Base-by-base conservation (phyloP, 2,888 invertebrate genomes). In the Hirtodrosophila alboralis region DNA sequence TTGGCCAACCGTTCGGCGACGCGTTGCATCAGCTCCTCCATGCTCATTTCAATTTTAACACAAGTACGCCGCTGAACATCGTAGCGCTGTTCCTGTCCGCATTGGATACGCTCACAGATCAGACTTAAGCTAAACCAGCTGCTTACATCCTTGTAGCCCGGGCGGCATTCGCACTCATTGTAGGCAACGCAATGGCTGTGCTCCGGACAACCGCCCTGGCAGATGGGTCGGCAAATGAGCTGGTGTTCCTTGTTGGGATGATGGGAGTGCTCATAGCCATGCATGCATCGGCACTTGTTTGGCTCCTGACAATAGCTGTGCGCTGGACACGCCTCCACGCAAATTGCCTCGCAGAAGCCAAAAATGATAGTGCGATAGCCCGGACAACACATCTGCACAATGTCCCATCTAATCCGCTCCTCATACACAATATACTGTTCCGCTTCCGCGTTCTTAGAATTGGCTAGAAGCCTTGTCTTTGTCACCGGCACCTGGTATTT, bases 341-440 rank as follows among this genome's bases (percentile, higher is more conserved):
- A 89, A 5, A 87, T 72, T 1, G 92, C 90, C 6, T 84, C 76
- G 43, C 91, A 91, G 38, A 87, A 87, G n/a, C 86, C 88, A 30
- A 87, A 87, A 13, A 84, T 59, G 1, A 86, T 77, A 21, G 84
- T 84, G 7, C 88, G 81, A 70, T 88, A 88, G 13, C 88, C 88
- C 9, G 80, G 66, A 44, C 88, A 89, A 18, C 88, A 88, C 28
- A 89, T 66, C 21, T 78, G 79, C 8, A 85, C 69, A 3, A 75
- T 79, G n/a, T 88, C 89, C 67, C 83, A 81, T 2, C 88, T 76
- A 1, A 83, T 33, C 2, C 86, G 89, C 40, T 89, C 87, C 70
- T 88, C 88, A 10, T 76, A 88, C 9, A 75, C 78, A 26, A 88
- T 54, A 21, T 80, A 79, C 38, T 72, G 71, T 12, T 86, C 77